Base-by-base conservation (phyloP, 2,888 invertebrate genomes). In the Pecten maximus region DNA sequence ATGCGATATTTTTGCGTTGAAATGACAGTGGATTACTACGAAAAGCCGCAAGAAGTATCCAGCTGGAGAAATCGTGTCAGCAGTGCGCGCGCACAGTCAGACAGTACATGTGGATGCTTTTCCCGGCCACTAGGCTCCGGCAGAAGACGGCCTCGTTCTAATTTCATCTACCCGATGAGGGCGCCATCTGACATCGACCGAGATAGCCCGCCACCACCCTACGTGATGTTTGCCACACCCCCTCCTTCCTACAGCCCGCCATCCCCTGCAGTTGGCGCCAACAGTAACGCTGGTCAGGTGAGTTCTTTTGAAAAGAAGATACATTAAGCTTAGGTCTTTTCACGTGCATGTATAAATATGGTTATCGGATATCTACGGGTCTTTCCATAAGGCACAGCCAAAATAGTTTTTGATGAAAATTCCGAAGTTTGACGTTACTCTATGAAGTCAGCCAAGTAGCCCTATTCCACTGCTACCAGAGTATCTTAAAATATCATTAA, bases 161-260 rank as follows among this genome's bases (percentile, higher is more conserved):
- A 92, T 54, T 87, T 94, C 12, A 94, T 94, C 88, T 94, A 94
- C 88, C 94, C 94, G 10, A 93, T 94, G 93, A 90, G 94, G 40
- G 94, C 93, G 40, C 92, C 92, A 40, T 94, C 94, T 23, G 93
- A 93, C 87, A 91, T 93, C 4, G 90, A 91, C 10, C 93, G 93
- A 48, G 91, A 92, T 39, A 93, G 93, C 10, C 94, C 94, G 2
- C 94, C 94, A 0, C 94, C 94, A 6, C 89, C 92, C 6, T 92
- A 91, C 48, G 88, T 90, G n/a, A 91, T 91, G 91, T 91, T 90
- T 60, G 40, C 88, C 0, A 88, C 90, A 15, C 91, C 92, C 12
- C 91, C 92, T 48, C 92, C 91, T 12, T 88, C 87, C 3, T 92
- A 92, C 54, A 39, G 40, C 16, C 48, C 90, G 86, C 74, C 87